Percentiles rank a stretch among this genome's conserved stretches.
phyloP scores from a whole-genome alignment of 2,797 vertebrate species.

The Syndactyla subalaris region DNA sequence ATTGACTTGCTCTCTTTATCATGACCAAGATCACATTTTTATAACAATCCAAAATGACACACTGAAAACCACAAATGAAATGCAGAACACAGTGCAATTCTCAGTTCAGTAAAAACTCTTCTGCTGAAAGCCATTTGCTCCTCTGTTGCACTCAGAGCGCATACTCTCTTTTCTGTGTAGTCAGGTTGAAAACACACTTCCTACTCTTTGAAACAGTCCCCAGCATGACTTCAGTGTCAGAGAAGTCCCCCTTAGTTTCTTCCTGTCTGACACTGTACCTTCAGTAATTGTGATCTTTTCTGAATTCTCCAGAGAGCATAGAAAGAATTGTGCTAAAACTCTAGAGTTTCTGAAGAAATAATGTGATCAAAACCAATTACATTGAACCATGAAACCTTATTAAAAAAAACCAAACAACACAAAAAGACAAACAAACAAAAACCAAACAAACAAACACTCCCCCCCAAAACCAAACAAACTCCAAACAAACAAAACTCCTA shows the following conservation, averaged over 20 bases:
- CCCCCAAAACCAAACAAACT: no score
- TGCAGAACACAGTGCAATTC: neutral
- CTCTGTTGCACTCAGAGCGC: neutral
- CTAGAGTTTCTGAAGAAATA: neutral
- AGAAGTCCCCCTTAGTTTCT: neutral
- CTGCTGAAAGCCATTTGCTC: neutral
- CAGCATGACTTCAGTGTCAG: neutral
- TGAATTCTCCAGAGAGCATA: neutral
- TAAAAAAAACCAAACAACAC: neutral
- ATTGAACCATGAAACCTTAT: neutral
- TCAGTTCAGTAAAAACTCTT: neutral
- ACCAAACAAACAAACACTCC: no score
- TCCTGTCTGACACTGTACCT: neutral
- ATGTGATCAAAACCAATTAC: neutral
- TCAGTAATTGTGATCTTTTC: neutral
- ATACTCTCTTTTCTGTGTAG: neutral
- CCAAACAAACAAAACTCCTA: no score
- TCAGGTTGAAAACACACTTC: neutral
- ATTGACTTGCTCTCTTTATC: conserved; percentile 76
- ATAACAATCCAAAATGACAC: conserved; percentile 64
- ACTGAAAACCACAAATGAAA: conserved; percentile 2
- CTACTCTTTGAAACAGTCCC: neutral
- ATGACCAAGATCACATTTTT: conserved; percentile 59
- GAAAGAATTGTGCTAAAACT: neutral
- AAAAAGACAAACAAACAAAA: no score